A percentile compares a stretch with the other conserved stretches of the same genome.
Evolutionary conservation across 2,888 invertebrate species (phyloP).

Genomic region (Cataglyphis rosenhaueri): DNA sequence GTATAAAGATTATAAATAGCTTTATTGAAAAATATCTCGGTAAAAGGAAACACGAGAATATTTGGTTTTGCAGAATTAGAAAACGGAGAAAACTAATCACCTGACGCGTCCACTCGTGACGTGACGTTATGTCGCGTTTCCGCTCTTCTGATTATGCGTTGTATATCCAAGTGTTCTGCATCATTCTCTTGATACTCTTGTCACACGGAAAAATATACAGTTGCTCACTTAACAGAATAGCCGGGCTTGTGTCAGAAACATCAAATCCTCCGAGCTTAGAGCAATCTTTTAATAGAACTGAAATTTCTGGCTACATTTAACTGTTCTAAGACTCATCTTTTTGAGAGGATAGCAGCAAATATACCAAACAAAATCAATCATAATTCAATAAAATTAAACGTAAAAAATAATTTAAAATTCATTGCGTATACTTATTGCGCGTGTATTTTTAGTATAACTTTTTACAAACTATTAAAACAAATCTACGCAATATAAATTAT

Average conservation of each 20-base stretch:
- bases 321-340: not conserved
- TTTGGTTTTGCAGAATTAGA: conserved; percentile 29
- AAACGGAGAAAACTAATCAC: conserved; percentile 51
- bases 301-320: conserved; percentile 27
- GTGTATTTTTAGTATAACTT: not conserved
- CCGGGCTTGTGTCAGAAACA: conserved; percentile 50
- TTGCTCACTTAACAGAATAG: conserved; percentile 66
- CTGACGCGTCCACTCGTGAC: conserved; percentile 53
- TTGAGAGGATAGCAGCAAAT: not conserved
- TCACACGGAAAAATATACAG: conserved; percentile 68
- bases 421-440: not conserved
- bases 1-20: conserved; percentile 26
- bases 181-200: conserved; percentile 63
- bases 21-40: not conserved
- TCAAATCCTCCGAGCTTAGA: conserved; percentile 17
- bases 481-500: not conserved
- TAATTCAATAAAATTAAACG: not conserved
- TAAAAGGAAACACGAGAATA: not conserved
- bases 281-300: conserved; percentile 40
- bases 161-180: conserved; percentile 75
- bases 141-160: conserved; percentile 58
- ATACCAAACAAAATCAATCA: not conserved
- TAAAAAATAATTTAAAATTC: not conserved
- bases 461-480: conserved; percentile 11
- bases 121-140: conserved; percentile 51